Base-by-base conservation (phyloP, 2,797 vertebrate species). In the Pseudomugil gertrudae region DNA sequence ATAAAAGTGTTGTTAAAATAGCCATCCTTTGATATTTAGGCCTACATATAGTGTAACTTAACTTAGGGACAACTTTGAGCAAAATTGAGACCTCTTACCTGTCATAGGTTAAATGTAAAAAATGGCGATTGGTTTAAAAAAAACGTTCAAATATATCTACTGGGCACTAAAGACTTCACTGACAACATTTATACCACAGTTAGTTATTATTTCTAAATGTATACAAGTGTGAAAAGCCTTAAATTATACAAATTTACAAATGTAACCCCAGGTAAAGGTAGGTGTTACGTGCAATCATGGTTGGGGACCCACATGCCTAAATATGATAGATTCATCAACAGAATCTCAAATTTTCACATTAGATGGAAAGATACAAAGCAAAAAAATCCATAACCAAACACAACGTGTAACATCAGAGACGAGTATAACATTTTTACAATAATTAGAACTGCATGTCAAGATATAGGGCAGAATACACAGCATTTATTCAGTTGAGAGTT, bases 291-390 rank as follows among this genome's bases (percentile, higher is more conserved):
- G 7, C 40, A 1, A 21, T 6, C 5, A 45, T n/a, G 3, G 19
- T 9, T 8, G 8, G 6, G 8, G 19, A 9, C 9, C 7, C 2
- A 1, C n/a, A n/a, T 9, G 9, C 6, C 2, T n/a, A n/a, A 1
- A 43, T n/a, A 19, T 43, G 17, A n/a, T 1, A 43, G 17, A 19
- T 19, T 62, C 27, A 4, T 35, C 36, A 36, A 24, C 29, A 6
- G 15, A 27, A 14, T 2, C 2, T 2, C 26, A 15, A 26, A 13
- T 24, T 50, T 17, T 2, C 15, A 9, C 5, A 23, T 17, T 29
- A 2, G 1, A 2, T 29, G 26, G 17, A 0, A 63, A 52, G 9
- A 11, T 27, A 27, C n/a, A 27, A 36, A 35, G 19, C 3, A 13
- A 4, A 0, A 0, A n/a, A n/a, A n/a, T n/a, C n/a, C n/a, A n/a